Percentiles rank a stretch among this genome's conserved stretches.
These are phyloP conservation scores for Epistrophe eligans DNA, from an alignment of 2,888 invertebrate species.

Conservation along the genomic window DNA sequence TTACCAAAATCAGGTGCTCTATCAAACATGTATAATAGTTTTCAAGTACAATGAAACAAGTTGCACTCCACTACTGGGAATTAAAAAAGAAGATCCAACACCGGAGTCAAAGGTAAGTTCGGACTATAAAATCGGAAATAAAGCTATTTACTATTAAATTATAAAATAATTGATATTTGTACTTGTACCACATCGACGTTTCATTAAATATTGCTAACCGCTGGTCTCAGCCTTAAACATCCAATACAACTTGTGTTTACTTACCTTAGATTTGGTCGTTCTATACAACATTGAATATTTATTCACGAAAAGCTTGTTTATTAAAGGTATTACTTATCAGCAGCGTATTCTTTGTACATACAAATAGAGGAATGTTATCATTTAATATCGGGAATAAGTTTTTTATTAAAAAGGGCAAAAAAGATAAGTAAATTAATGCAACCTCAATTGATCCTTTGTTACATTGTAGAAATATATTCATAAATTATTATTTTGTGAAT, in stretches of 20 bases:
- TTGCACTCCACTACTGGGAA: conserved; percentile 84
- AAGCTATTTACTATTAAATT: no score
- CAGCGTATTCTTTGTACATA: neutral
- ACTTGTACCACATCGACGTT: no score
- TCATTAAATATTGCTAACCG: no score
- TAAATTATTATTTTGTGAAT: neutral
- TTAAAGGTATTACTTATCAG: neutral
- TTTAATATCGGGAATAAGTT: neutral
- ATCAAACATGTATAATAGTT: conserved; percentile 88
- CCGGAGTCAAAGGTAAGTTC: conserved; percentile 83
- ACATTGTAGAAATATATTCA: neutral
- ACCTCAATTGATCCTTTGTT: neutral
- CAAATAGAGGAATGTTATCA: conserved; percentile 2
- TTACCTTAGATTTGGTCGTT: neutral
- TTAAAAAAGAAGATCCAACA: conserved; percentile 84
- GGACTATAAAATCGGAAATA: neutral
- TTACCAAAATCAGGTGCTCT: conserved; percentile 88
- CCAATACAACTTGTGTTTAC: neutral
- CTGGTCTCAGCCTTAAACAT: neutral
- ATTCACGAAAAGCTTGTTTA: neutral
- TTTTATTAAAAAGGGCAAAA: neutral
- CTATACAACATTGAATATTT: neutral
- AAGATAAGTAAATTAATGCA: neutral
- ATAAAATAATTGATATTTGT: no score
- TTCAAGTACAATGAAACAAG: conserved; percentile 86